Evolutionary conservation across 2,113 vertebrate genomes (phyloP), one percentile per base, ranked within the genome.

Genomic region (Podilymbus podiceps): DNA sequence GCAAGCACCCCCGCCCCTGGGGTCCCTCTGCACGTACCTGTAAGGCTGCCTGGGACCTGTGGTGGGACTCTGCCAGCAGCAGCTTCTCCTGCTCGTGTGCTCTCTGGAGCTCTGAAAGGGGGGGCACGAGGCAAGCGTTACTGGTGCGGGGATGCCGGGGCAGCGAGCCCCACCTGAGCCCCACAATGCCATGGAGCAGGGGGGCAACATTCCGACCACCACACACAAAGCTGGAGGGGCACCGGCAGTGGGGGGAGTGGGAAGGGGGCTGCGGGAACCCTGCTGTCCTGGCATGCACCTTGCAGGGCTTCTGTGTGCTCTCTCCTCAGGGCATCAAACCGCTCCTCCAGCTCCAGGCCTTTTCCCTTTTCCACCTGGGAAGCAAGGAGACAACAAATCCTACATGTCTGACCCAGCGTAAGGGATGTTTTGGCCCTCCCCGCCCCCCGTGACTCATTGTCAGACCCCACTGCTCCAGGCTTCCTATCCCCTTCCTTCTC

Each of bases 331-430:
- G 60, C 66, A 47, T 97, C 89, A 38, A 96, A 93, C 75, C 96
- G 98, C n/a, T 98, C 88, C 84, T 83, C 97, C 59, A 98, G 96
- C 56, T 98, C 98, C 5, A 95, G 91, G 38, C 98, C 93, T 17
- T 95, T 98, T 82, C 98, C 97, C 6, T 97, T 98, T 92, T 98
- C 98, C 88, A 98, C 98, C 99, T 99, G 96, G 82, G 82, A 94
- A 84, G 9, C 3, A 88, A 35, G 23, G 4, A 10, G 31, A 56
- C 28, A 59, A 89, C 27, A 92, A 52, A 64, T 19, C 18, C 27
- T 31, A 11, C 3, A 2, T 4, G 23, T 60, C 42, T 64, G 24
- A 42, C 18, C 8, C 7, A 1, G 19, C 0, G 3, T 21, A n/a
- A 78, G 25, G 46, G 46, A 89, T 81, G 42, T 46, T 68, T 60